A percentile compares a stretch with the other conserved stretches of the same genome.
phyloP scores from a whole-genome alignment of 2,113 vertebrate genomes.

The Zingel zingel region DNA sequence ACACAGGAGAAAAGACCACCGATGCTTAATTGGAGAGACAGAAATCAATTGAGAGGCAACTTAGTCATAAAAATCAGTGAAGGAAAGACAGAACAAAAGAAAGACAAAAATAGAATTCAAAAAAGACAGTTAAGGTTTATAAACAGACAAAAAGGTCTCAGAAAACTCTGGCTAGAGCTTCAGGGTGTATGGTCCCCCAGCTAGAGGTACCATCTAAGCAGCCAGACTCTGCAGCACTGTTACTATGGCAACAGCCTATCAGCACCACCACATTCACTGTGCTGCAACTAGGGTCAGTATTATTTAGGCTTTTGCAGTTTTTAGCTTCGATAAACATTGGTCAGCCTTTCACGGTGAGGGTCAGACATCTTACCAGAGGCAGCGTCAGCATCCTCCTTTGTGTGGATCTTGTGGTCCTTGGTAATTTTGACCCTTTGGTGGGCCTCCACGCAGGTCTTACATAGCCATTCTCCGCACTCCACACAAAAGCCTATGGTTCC shows the following conservation, averaged over 20 bases:
- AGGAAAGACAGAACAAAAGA: not conserved
- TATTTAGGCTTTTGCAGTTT: constrained; percentile 13
- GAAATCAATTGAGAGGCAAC: not conserved
- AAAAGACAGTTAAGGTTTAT: not conserved
- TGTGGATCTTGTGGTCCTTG: constrained; percentile 98
- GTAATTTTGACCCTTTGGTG: constrained; percentile 99
- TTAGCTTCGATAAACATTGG: not conserved
- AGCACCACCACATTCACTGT: constrained; percentile 22
- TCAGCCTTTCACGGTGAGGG: not conserved
- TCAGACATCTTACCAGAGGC: constrained; percentile 84
- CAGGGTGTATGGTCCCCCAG: constrained; percentile 4
- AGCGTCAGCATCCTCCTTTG: constrained; percentile 93
- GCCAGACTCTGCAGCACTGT: constrained; percentile 54
- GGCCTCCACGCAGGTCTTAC: constrained; percentile 98
- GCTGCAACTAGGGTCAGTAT: constrained; percentile 9
- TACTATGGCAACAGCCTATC: constrained; percentile 66
- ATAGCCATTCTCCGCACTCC: constrained; percentile 98
- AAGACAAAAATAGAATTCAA: not conserved
- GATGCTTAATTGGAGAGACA: not conserved
- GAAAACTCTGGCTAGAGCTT: constrained; percentile 1
- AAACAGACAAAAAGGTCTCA: not conserved
- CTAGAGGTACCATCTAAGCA: constrained; percentile 25
- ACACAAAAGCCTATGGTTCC: constrained; percentile 96
- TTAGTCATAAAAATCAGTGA: not conserved
- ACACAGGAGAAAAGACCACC: constrained; percentile 2